Evolutionary conservation across 1,140 invertebrate species (phyloP), one percentile per base, ranked within the genome.

Genomic region (Spodoptera frugiperda): DNA sequence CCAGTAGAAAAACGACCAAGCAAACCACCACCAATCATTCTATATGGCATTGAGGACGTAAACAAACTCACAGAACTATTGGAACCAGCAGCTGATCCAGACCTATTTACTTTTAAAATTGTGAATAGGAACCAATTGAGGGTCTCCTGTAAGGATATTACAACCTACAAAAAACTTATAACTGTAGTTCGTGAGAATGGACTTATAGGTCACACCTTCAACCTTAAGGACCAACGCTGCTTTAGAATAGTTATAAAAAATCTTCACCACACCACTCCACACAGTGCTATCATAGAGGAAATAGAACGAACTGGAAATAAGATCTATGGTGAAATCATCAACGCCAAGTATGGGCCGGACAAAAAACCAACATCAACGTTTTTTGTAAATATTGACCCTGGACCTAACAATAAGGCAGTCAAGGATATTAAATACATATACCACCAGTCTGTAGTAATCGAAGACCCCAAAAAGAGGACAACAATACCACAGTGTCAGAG

Each of bases 391-490:
- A 6, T 76, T 0, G 6, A 5, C 0, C n/a, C 46, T 12, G 30
- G 33, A 4, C 48, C 15, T 21, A 76, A 76, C 17, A 76, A 76
- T 14, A 44, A 21, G 46, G 21, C 25, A 11, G 19, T 25, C 10
- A 75, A 63, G 33, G 44, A 51, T 0, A 30, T 63, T 30, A 49
- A 51, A 25, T 51, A 48, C 15, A 63, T 30, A 2, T 5, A 30
- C 5, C 25, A 30, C 25, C 76, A 82, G 30, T 59, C 48, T 3
- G 46, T 82, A 10, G 54, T 49, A 9, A 82, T 84, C 14, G 78
- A 84, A 80, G 80, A 84, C 9, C 77, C 77, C n/a, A 33, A 33
- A 21, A 82, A 80, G 30, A 14, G 15, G 44, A 82, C 54, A 1
- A 75, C 74, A 54, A 17, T 79, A 11, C 19, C 63, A n/a, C 25